phyloP scores from a whole-genome alignment of 1,140 invertebrate species.

The Trinorchestia longiramus region DNA sequence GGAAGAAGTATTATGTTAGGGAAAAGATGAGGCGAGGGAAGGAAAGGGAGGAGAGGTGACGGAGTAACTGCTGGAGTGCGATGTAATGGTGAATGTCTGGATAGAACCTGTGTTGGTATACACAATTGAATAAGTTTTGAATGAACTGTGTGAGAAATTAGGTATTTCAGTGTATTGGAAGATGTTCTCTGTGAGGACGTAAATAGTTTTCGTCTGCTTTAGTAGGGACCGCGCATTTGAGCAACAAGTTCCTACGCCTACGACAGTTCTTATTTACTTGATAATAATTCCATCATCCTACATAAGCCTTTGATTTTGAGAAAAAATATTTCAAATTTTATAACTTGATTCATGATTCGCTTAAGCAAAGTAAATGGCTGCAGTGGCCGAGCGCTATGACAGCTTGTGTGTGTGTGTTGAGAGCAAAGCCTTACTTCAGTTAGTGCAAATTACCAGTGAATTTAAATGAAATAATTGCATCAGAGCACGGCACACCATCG shows the following conservation, averaged over 20 bases:
- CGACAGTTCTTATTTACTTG: neutral
- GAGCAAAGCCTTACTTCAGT: neutral
- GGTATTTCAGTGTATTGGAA: too few species aligned
- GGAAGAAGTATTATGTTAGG: too few species aligned
- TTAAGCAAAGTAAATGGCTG: neutral
- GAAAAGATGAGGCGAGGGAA: too few species aligned
- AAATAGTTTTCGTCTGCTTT: too few species aligned
- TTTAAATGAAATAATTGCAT: neutral
- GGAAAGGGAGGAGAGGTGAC: too few species aligned
- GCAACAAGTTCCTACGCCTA: neutral
- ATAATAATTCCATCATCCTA: neutral
- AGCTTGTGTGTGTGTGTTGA: neutral
- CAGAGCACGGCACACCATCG: neutral
- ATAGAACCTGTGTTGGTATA: too few species aligned
- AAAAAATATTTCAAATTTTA: neutral
- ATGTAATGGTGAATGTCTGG: too few species aligned
- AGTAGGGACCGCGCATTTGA: too few species aligned
- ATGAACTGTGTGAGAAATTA: too few species aligned
- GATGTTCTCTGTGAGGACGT: too few species aligned
- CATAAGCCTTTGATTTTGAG: neutral
- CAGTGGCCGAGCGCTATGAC: neutral
- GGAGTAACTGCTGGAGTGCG: too few species aligned
- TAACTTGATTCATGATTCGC: neutral
- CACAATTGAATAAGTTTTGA: too few species aligned
- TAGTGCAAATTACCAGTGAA: neutral